These are phyloP conservation scores for Drosophila formosana DNA, from an alignment of 2,888 invertebrate genomes.

Conservation along the genomic window DNA sequence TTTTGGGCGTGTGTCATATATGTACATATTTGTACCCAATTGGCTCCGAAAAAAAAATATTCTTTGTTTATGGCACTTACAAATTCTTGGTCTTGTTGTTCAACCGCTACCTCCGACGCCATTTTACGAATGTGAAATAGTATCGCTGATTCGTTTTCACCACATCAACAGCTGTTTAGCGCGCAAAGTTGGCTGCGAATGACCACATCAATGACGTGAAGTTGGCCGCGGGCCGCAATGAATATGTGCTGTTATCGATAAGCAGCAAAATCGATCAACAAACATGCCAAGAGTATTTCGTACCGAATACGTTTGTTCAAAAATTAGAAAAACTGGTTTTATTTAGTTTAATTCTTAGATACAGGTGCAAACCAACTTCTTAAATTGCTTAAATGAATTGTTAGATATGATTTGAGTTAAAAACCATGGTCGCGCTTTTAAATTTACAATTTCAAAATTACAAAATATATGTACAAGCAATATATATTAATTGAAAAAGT, in stretches of 20 bases:
- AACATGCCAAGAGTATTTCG: background rate
- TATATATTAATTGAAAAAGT: no score
- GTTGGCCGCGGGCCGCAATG: slow-evolving; percentile 22
- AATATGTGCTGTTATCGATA: slow-evolving; percentile 10
- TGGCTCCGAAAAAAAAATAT: slow-evolving; percentile 42
- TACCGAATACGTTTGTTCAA: background rate
- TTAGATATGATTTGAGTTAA: no score
- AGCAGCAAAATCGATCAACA: background rate
- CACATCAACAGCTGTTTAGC: slow-evolving; percentile 54
- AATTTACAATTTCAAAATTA: no score
- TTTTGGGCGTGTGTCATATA: slow-evolving; percentile 38
- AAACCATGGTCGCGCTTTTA: no score
- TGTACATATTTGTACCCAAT: slow-evolving; percentile 41
- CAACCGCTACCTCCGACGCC: slow-evolving; percentile 70
- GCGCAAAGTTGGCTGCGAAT: slow-evolving; percentile 53
- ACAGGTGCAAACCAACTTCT: no score
- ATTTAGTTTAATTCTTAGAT: no score
- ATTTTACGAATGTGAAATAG: slow-evolving; percentile 66
- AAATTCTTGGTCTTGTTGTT: slow-evolving; percentile 65
- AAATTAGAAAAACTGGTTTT: no score
- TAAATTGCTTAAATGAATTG: no score
- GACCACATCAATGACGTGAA: slow-evolving; percentile 22
- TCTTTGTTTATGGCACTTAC: slow-evolving; percentile 58
- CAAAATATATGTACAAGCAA: no score
- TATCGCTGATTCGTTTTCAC: slow-evolving; percentile 56